Percentiles rank a stretch among this genome's conserved stretches.
Conservation (phyloP, 2,888 invertebrate species). For the Eurois occulta region DNA sequence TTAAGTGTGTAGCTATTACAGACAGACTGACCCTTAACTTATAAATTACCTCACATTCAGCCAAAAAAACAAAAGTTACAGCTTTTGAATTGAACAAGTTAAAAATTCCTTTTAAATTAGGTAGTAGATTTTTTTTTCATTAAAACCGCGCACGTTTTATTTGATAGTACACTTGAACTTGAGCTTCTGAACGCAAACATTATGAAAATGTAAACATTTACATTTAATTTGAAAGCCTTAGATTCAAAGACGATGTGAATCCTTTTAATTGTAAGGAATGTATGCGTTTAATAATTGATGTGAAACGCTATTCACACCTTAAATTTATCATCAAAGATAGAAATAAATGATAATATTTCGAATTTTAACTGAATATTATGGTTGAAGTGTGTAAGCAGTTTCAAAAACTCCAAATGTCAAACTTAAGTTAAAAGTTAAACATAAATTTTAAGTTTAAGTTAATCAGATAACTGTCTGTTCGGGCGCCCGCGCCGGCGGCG, state of each 20-base stretch:
- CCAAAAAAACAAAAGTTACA: not conserved
- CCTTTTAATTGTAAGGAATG: conserved; percentile 1
- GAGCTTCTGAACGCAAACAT: conserved; percentile 16
- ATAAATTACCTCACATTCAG: not conserved
- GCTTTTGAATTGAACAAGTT: conserved; percentile 10
- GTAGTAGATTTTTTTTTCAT: conserved; percentile 14
- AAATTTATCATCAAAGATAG: not conserved
- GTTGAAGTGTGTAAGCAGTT: not conserved
- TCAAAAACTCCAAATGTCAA: not conserved
- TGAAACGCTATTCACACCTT: too few species aligned
- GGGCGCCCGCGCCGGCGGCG: too few species aligned
- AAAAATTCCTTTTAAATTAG: not conserved
- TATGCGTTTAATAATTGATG: not conserved
- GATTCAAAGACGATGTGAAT: conserved; percentile 6
- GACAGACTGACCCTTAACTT: not conserved
- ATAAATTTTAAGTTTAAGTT: not conserved
- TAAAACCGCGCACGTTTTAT: conserved; percentile 42
- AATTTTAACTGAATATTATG: not conserved
- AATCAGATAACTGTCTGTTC: not conserved
- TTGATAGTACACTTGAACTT: conserved; percentile 30
- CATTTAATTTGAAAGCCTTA: conserved; percentile 36
- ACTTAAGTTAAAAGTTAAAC: not conserved
- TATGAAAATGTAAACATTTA: conserved; percentile 33
- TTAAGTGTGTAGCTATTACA: too few species aligned
- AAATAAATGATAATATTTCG: not conserved